Evolutionary conservation across 2,797 vertebrate genomes (phyloP), one percentile per base, ranked within the genome.

Genomic region (Argya squamiceps): DNA sequence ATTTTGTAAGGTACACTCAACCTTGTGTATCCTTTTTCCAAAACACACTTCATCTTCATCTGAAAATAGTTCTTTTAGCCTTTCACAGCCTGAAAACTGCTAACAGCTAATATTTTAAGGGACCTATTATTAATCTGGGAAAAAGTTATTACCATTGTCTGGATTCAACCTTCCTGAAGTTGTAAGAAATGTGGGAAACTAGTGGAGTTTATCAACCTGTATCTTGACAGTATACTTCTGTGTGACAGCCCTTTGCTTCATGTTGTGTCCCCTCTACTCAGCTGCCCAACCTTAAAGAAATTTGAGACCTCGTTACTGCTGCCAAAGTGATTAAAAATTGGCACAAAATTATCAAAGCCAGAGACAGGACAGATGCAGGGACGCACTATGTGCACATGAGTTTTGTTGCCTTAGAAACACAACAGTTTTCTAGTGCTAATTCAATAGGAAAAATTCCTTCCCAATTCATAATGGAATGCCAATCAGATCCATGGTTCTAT

Each of bases 301-400:
- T 52, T 20, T 56, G 14, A 77, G 55, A 15, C 24, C 22, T 73
- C 1, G 0, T 4, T n/a, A 4, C 14, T 20, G 11, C 37, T 68
- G 22, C 29, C 64, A 75, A 84, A 74, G 12, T n/a, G 21, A 69
- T 50, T 76, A 74, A 92, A 92, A 89, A 15, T 15, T 63, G 84
- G 22, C 1, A 0, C 34, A 76, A 78, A 81, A 12, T 69, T 79
- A 36, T 50, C 27, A 52, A 85, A 85, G 16, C 9, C 65, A 70
- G 73, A 36, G 32, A 43, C 22, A 77, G 8, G 65, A 71, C 23
- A 71, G 39, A 30, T 56, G 39, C 6, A 81, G 41, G 12, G 29
- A 58, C 27, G n/a, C 9, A 19, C 5, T 62, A 77, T 0, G 1
- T 30, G 17, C 36, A 58, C 27, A 15, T 0, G 3, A 47, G 17